Evolutionary conservation across 2,888 invertebrate species (phyloP).

Genomic region (Andrena minutula): DNA sequence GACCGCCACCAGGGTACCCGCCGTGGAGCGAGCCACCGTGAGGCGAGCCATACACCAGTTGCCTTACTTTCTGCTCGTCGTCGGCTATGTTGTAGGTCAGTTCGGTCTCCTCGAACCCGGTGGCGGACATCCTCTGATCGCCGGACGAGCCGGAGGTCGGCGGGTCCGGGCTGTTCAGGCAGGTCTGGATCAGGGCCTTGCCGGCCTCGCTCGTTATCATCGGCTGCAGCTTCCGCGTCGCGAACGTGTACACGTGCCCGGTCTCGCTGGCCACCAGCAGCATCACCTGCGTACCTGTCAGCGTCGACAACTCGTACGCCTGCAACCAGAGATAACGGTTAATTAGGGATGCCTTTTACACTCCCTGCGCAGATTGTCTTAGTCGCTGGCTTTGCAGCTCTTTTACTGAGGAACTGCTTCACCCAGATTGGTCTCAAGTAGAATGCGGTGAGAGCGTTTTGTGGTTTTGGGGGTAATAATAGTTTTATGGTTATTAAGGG

Average conservation of each 20-base stretch:
- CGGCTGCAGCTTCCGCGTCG: constrained; percentile 98
- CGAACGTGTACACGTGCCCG: constrained; percentile 99
- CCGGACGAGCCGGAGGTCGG: constrained; percentile 89
- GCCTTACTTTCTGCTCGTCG: constrained; percentile 98
- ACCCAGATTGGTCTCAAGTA: too few species aligned
- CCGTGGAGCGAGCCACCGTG: constrained; percentile 87
- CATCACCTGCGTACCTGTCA: constrained; percentile 99
- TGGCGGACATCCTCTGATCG: constrained; percentile 99
- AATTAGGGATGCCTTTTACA: constrained; percentile 26
- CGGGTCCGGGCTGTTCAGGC: constrained; percentile 98
- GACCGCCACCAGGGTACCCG: constrained; percentile 81
- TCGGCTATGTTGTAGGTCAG: constrained; percentile 98
- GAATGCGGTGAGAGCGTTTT: too few species aligned
- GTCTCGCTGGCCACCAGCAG: constrained; percentile 99
- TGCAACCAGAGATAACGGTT: constrained; percentile 85
- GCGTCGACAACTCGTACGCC: constrained; percentile 99
- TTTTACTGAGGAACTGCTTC: too few species aligned
- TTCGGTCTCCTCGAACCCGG: constrained; percentile 99
- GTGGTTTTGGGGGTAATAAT: too few species aligned
- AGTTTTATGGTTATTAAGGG: too few species aligned
- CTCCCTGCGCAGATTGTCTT: too few species aligned
- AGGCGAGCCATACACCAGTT: constrained; percentile 94
- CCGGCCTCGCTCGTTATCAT: constrained; percentile 99
- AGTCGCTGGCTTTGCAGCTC: too few species aligned
- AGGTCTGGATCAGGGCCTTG: constrained; percentile 99